Conservation (phyloP, 2,888 invertebrate species). For the Idaea dimidiata region DNA sequence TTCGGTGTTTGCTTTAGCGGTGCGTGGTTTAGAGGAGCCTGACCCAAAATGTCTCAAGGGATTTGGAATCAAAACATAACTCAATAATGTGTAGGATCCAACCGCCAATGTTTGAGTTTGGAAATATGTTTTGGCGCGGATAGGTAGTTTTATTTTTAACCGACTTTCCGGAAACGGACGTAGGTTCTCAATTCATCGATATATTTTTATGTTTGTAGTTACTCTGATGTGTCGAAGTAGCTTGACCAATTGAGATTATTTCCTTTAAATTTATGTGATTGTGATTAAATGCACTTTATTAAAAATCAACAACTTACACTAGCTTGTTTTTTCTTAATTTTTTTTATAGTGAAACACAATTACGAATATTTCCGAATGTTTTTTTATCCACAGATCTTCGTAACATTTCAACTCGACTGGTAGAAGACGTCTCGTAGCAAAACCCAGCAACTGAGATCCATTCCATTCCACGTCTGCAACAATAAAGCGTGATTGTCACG, state of each 20-base stretch:
- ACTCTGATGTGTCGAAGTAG: too few species aligned
- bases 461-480: constrained; percentile 66
- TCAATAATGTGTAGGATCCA: background rate
- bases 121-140: background rate
- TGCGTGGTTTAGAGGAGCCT: background rate
- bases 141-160: too few species aligned
- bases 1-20: background rate
- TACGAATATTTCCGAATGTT: too few species aligned
- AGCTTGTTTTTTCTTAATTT: too few species aligned
- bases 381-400: background rate
- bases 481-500: constrained; percentile 77
- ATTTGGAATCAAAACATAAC: background rate
- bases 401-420: constrained; percentile 23
- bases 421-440: constrained; percentile 21
- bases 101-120: background rate
- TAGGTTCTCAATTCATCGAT: too few species aligned
- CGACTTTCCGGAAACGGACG: too few species aligned
- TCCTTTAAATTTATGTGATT: too few species aligned
- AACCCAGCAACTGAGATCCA: constrained; percentile 48
- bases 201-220: too few species aligned
- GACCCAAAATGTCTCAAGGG: background rate
- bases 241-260: too few species aligned
- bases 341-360: too few species aligned
- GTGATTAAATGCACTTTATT: too few species aligned
- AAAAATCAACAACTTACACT: too few species aligned